These are phyloP conservation scores for Conger conger DNA, from an alignment of 2,113 vertebrate genomes.

Conservation along the genomic window DNA sequence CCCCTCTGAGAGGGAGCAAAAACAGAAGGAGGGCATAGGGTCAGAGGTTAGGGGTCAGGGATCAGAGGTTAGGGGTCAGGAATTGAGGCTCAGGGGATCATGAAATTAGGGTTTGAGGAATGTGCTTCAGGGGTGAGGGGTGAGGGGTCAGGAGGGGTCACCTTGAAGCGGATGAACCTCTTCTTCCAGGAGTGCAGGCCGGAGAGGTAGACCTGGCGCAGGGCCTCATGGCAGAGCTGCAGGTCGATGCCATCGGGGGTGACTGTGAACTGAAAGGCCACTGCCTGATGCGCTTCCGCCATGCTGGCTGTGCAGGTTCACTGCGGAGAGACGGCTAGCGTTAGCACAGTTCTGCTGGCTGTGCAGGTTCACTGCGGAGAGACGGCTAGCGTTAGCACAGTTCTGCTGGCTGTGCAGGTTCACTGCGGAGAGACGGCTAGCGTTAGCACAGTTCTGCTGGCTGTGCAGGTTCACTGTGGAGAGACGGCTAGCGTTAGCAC, in stretches of 20 bases:
- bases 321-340: slow-evolving; percentile 30
- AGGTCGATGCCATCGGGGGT: slow-evolving; percentile 91
- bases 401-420: too few relatives aligned
- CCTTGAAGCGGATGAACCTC: slow-evolving; percentile 93
- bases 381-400: background rate
- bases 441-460: background rate
- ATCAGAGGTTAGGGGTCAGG: too few relatives aligned
- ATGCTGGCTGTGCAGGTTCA: slow-evolving; percentile 63
- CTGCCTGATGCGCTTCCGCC: slow-evolving; percentile 96
- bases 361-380: background rate
- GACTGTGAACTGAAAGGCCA: slow-evolving; percentile 94
- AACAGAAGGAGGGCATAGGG: too few relatives aligned
- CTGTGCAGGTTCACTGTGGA: too few relatives aligned
- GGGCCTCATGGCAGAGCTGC: slow-evolving; percentile 87
- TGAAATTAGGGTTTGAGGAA: too few relatives aligned
- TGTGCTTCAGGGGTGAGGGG: too few relatives aligned
- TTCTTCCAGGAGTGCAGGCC: slow-evolving; percentile 94
- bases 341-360: background rate
- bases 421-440: background rate
- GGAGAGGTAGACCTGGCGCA: slow-evolving; percentile 89
- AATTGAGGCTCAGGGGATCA: too few relatives aligned
- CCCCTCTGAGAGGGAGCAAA: too few relatives aligned
- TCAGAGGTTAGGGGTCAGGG: too few relatives aligned
- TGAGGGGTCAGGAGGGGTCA: slow-evolving; percentile 42
- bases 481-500: too few relatives aligned